A percentile compares a stretch with the other conserved stretches of the same genome.
Evolutionary conservation across 2,113 vertebrate species (phyloP).

Genomic region (Tichodroma muraria): DNA sequence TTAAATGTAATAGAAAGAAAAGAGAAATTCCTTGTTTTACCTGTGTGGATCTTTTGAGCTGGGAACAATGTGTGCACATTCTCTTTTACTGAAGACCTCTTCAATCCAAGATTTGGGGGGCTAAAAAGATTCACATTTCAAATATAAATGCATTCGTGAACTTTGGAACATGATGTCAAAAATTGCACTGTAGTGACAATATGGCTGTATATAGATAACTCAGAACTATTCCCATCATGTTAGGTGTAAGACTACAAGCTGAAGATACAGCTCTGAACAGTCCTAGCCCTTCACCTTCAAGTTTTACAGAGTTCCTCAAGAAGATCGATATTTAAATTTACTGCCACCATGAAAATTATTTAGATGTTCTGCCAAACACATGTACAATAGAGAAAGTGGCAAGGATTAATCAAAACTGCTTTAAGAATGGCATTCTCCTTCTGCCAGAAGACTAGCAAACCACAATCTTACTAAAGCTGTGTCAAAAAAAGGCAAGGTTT

Average conservation of each 20-base stretch:
- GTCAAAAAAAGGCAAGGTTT: not conserved
- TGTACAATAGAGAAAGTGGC: not conserved
- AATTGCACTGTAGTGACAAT: not conserved
- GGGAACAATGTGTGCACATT: constrained; percentile 86
- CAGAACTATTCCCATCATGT: not conserved
- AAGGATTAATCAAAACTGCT: not conserved
- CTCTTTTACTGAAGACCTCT: constrained; percentile 86
- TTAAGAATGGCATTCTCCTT: not conserved
- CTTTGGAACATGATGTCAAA: not conserved
- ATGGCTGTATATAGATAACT: not conserved
- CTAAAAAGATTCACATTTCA: constrained; percentile 69
- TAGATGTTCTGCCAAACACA: not conserved
- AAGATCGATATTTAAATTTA: not conserved
- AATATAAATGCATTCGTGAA: not conserved
- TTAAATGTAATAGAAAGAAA: not conserved
- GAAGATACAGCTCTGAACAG: not conserved
- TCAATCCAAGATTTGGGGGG: constrained; percentile 88
- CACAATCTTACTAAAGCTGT: not conserved
- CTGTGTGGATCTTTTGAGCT: constrained; percentile 83
- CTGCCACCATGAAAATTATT: not conserved
- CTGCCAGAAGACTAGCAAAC: not conserved
- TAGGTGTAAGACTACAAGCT: not conserved
- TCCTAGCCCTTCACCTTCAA: not conserved
- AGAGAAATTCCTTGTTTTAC: constrained; percentile 47
- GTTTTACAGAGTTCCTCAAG: not conserved